Conservation (phyloP, 35 echinoderm and acorn worm genomes). For the Apostichopus japonicus region DNA sequence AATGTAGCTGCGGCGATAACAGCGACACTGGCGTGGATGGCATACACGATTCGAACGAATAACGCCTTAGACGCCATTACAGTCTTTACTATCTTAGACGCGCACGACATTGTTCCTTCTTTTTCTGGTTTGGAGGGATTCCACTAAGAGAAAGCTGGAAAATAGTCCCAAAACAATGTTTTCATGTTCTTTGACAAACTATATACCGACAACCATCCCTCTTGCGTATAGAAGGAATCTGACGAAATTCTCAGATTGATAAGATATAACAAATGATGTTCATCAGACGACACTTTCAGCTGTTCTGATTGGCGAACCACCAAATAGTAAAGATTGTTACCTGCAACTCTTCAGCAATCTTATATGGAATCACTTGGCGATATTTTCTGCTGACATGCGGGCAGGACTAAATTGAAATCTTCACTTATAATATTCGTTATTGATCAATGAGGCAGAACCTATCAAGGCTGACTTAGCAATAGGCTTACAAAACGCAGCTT, state of each 20-base stretch:
- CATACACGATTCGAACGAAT: constrained; percentile 39
- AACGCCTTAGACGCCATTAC: constrained; percentile 24
- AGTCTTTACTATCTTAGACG: constrained; percentile 9
- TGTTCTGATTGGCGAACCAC: not conserved
- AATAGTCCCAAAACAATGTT: too few species aligned
- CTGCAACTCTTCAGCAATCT: not conserved
- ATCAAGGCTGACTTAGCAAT: too few species aligned
- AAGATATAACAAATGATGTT: not conserved
- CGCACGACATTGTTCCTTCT: constrained; percentile 1
- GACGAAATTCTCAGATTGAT: not conserved
- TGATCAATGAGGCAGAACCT: not conserved
- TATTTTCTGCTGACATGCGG: not conserved
- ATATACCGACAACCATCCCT: not conserved
- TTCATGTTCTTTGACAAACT: not conserved
- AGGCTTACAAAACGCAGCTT: too few species aligned
- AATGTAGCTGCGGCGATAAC: constrained; percentile 5
- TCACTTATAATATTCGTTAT: not conserved
- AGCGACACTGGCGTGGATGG: constrained; percentile 8
- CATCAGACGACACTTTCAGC: not conserved
- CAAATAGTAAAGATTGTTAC: not conserved
- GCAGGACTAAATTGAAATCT: not conserved
- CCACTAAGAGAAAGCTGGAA: not conserved
- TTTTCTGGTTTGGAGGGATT: not conserved
- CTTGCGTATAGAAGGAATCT: not conserved
- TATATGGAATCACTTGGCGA: not conserved